Evolutionary conservation across 2,113 vertebrate species (phyloP).

Genomic region (Pelobates fuscus): DNA sequence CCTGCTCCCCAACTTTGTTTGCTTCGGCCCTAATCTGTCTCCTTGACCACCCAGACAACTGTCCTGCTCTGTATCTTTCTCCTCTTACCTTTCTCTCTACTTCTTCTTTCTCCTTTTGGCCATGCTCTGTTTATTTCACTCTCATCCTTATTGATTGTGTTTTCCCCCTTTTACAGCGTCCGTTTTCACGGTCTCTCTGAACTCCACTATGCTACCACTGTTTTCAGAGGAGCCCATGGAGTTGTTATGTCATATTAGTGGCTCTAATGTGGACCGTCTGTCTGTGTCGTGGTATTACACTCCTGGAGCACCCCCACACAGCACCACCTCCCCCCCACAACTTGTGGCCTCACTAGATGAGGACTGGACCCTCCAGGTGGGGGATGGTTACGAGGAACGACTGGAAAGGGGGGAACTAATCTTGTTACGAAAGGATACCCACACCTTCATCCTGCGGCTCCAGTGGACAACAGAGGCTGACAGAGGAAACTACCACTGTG

Average conservation of each 20-base stretch:
- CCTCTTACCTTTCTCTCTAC: not conserved
- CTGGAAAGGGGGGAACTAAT: slow-evolving; percentile 74
- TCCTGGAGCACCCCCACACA: slow-evolving; percentile 34
- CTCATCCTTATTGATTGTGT: not conserved
- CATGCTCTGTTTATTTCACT: no score
- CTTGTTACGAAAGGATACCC: slow-evolving; percentile 67
- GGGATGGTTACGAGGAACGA: slow-evolving; percentile 67
- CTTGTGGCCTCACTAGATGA: slow-evolving; percentile 76
- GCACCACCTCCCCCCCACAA: slow-evolving; percentile 43
- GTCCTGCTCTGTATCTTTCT: not conserved
- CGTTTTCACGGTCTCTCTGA: slow-evolving; percentile 74
- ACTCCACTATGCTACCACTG: slow-evolving; percentile 67
- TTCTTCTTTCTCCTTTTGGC: no score
- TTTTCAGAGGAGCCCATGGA: slow-evolving; percentile 80
- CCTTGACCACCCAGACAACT: no score
- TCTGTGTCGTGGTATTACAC: slow-evolving; percentile 82
- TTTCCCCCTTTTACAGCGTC: slow-evolving; percentile 67
- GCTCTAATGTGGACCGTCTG: slow-evolving; percentile 66
- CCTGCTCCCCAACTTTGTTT: not conserved
- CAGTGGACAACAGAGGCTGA: slow-evolving; percentile 82
- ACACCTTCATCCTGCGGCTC: slow-evolving; percentile 84
- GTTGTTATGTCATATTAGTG: slow-evolving; percentile 76
- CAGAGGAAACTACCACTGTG: slow-evolving; percentile 82
- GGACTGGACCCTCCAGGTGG: slow-evolving; percentile 73
- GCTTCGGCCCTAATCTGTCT: not conserved